Evolutionary conservation across 2,113 vertebrate species (phyloP), one percentile per base, ranked within the genome.

Genomic region (Petromus typicus): DNA sequence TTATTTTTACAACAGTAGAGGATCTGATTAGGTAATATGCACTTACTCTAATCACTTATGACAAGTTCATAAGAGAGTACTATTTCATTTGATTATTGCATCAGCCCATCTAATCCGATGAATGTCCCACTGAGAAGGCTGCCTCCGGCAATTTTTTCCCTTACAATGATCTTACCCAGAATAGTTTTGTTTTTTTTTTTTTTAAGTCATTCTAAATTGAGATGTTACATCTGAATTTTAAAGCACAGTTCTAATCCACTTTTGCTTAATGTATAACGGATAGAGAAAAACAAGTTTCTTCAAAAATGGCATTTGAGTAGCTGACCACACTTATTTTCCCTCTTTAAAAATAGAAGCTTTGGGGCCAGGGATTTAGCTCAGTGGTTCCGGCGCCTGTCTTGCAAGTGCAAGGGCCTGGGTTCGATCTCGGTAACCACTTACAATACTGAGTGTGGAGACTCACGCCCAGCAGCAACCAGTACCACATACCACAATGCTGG

Each of bases 1-100:
- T 90, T 90, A 80, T 78, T 90, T 95, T 81, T 78, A 82, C 91
- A 76, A 88, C 0, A 69, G 76, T n/a, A 87, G 67, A 80, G n/a
- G 30, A 73, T 69, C 63, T 45, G 56, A 63, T 89, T 82, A 90
- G 83, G 87, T 48, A 75, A 63, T 40, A 13, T 20, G 43, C 59
- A 89, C 57, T 86, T 94, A 76, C 32, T 89, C 54, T 89, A 57
- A 81, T 64, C 51, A 94, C 30, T 79, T 84, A 63, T 32, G 69
- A 83, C 48, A 89, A 78, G 54, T 89, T 59, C 85, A 66, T 30
- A 64, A 87, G 45, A 78, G 0, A 92, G 16, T 34, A 48, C 67
- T 84, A 76, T 61, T 96, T 88, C 63, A 45, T 94, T 94, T 84
- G 71, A 61, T 81, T 66, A 90, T 1, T 81, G 7, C 13, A 92